Evolutionary conservation across 2,113 vertebrate genomes (phyloP).

Genomic region (Alexandromys fortis): DNA sequence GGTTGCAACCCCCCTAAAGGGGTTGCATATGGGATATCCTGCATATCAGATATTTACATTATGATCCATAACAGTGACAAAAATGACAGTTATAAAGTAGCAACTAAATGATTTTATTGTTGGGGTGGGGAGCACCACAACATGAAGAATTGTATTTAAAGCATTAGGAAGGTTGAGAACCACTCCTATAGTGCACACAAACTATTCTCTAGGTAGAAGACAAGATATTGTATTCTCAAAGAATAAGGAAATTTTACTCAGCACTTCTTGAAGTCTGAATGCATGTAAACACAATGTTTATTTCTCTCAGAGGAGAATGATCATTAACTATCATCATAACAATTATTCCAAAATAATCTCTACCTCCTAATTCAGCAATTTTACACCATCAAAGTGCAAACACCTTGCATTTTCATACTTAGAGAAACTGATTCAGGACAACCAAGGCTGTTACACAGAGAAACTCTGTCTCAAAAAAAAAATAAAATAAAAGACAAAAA

Average conservation of each 20-base stretch:
- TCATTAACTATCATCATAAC: background rate
- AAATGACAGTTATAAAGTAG: background rate
- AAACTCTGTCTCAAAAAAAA: background rate
- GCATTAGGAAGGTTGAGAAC: background rate
- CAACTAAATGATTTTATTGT: background rate
- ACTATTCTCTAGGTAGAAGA: conserved; percentile 12
- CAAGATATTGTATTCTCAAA: background rate
- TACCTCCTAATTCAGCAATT: background rate
- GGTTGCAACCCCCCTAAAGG: too few species aligned
- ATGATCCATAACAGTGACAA: background rate
- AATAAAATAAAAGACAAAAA: background rate
- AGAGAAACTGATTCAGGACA: background rate
- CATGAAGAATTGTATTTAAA: background rate
- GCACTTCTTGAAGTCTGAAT: background rate
- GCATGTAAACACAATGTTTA: background rate
- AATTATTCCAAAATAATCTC: conserved; percentile 17
- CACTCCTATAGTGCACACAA: background rate
- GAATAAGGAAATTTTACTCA: background rate
- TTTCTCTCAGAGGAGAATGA: conserved; percentile 7
- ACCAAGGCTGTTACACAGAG: background rate
- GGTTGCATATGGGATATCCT: too few species aligned
- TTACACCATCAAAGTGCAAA: background rate
- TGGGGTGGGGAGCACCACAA: background rate
- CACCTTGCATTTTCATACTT: background rate
- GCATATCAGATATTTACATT: background rate